Evolutionary conservation across 1,140 invertebrate species (phyloP), one percentile per base, ranked within the genome.

Genomic region (Maniola jurtina): DNA sequence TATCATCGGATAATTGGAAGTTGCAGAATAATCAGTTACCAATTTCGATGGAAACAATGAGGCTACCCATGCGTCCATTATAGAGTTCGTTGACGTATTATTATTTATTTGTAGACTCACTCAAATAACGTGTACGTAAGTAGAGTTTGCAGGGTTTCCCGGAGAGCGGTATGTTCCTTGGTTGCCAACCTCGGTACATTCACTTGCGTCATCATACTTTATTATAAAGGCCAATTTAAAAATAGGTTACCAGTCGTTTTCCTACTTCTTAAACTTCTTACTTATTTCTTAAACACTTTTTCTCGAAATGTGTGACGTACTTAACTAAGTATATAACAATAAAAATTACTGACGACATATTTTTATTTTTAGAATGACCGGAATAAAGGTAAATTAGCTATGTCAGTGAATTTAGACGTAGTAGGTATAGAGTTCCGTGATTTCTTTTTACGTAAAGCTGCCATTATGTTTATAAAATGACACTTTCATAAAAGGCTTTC

Each of bases 231-330:
- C 76, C 78, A 76, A 84, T 88, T 80, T 84, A 80, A 83, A 80
- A 86, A 84, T 88, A 82, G 85, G 83, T 81, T 84, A 88, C 84
- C 77, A 76, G 70, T 71, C 66, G 74, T 77, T 81, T 87, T 83
- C 42, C 11, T 45, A 5, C 40, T 76, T 69, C 71, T 78, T 71
- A 68, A 71, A 74, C 68, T 67, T 2, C 25, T 25, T 25, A 25
- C 25, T 2, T 25, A 25, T 2, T 25, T 25, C 25, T 25, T 25
- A 25, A 25, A 25, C n/a, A 25, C 25, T 73, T 74, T 77, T 77
- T 80, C 71, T n/a, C n/a, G n/a, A n/a, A n/a, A n/a, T n/a, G n/a
- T n/a, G n/a, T n/a, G n/a, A n/a, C 25, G 25, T 25, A 25, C 25
- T 4, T 25, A 25, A 1, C 25, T 25, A 25, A n/a, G 1, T 25